These are phyloP conservation scores for Amblyraja radiata DNA, from an alignment of 2,797 vertebrate genomes.

Conservation along the genomic window DNA sequence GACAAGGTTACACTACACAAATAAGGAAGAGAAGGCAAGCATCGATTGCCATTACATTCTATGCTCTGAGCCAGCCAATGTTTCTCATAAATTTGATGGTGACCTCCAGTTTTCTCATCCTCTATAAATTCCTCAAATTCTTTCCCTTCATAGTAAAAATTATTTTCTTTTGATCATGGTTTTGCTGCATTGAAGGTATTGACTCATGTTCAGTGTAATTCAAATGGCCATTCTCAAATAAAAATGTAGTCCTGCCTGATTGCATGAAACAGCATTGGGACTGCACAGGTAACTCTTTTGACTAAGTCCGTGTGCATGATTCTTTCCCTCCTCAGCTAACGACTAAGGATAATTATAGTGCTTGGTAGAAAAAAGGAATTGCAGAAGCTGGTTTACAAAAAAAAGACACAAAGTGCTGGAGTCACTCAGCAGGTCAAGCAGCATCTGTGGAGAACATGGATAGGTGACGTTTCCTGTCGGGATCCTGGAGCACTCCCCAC, in stretches of 20 bases:
- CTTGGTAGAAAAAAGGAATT: too few relatives aligned
- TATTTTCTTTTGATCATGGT: neutral
- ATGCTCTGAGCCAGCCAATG: neutral
- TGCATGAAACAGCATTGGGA: neutral
- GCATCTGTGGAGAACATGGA: too few relatives aligned
- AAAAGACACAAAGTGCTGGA: too few relatives aligned
- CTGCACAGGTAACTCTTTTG: neutral
- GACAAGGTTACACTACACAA: conserved; percentile 22
- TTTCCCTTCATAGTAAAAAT: neutral
- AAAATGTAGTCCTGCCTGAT: neutral
- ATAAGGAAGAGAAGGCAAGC: conserved; percentile 15
- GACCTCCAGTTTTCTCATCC: conserved; percentile 29
- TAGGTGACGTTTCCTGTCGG: too few relatives aligned
- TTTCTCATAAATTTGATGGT: conserved; percentile 31
- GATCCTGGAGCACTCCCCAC: too few relatives aligned
- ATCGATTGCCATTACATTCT: conserved; percentile 19
- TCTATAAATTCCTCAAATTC: conserved; percentile 34
- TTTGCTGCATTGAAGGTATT: neutral
- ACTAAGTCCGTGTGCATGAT: neutral
- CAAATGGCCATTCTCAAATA: neutral
- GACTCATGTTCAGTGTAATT: neutral
- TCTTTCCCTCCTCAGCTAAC: neutral
- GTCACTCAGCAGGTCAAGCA: too few relatives aligned
- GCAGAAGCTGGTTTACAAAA: too few relatives aligned
- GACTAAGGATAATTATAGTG: neutral